Evolutionary conservation across 2,797 vertebrate species (phyloP).

Genomic region (Geotrypetes seraphini): DNA sequence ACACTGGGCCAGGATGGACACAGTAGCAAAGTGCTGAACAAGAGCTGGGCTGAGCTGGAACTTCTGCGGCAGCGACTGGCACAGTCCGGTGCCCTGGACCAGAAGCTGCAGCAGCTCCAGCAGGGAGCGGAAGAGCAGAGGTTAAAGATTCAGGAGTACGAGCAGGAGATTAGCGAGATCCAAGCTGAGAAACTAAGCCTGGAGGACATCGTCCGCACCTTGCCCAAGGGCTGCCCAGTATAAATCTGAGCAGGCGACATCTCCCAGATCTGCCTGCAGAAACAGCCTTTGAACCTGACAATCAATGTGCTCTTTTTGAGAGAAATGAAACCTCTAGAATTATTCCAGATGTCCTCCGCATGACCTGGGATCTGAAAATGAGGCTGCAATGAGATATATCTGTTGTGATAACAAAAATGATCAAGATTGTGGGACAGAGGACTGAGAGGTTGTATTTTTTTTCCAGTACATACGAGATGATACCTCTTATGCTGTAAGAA

Average conservation of each 20-base stretch:
- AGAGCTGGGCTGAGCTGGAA: constrained; percentile 54
- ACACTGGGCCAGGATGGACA: constrained; percentile 26
- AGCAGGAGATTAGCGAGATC: constrained; percentile 72
- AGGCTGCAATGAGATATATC: no score
- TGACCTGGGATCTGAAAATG: no score
- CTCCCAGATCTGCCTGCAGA: no score
- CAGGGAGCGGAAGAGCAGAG: constrained; percentile 59
- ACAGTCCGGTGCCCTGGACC: constrained; percentile 40
- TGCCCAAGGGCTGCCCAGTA: constrained; percentile 64
- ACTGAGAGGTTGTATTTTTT: no score
- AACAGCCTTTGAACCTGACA: no score
- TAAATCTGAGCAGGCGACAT: constrained; percentile 27
- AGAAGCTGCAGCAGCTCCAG: constrained; percentile 63
- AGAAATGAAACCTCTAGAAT: no score
- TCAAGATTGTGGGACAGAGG: no score
- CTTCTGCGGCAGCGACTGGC: constrained; percentile 54
- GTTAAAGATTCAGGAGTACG: constrained; percentile 54
- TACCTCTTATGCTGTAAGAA: no score
- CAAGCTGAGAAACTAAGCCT: constrained; percentile 70
- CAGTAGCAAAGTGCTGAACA: constrained; percentile 49
- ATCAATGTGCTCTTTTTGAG: no score
- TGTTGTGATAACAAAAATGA: no score
- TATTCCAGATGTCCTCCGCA: no score
- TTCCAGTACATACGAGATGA: no score
- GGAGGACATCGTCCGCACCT: constrained; percentile 68